Percentiles rank a stretch among this genome's conserved stretches.
These are phyloP conservation scores for Tachypleus tridentatus DNA, from an alignment of 1,140 invertebrate genomes.

Conservation along the genomic window DNA sequence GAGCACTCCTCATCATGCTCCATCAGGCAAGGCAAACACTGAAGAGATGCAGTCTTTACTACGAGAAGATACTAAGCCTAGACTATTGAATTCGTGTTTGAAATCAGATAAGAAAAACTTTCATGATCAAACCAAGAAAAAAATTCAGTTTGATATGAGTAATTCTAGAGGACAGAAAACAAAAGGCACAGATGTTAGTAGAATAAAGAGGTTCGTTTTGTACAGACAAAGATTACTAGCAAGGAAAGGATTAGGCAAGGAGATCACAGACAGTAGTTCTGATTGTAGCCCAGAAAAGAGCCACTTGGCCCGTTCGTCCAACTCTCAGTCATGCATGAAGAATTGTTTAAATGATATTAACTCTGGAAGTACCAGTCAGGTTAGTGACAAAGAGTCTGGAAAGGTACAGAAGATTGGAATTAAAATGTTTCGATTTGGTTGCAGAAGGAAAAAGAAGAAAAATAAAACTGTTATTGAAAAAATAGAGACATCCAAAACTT, in stretches of 20 bases:
- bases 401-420: too few species aligned
- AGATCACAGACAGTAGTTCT: background rate
- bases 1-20: too few species aligned
- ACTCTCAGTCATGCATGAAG: too few species aligned
- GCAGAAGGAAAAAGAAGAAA: slow-evolving; percentile 6
- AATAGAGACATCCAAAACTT: slow-evolving; percentile 12
- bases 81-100: slow-evolving; percentile 14
- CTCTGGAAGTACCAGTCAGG: too few species aligned
- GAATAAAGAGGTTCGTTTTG: slow-evolving; percentile 1
- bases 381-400: too few species aligned
- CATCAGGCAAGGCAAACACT: too few species aligned
- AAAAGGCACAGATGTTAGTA: background rate
- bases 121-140: slow-evolving; percentile 7
- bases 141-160: slow-evolving; percentile 15
- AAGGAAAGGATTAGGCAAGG: slow-evolving; percentile 4
- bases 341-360: too few species aligned
- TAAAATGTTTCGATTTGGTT: too few species aligned
- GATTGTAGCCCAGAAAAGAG: slow-evolving; percentile 16
- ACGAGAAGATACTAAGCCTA: background rate
- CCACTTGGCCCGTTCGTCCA: too few species aligned
- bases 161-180: background rate
- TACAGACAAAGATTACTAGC: slow-evolving; percentile 8
- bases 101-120: slow-evolving; percentile 5
- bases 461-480: slow-evolving; percentile 13
- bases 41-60: too few species aligned